phyloP scores from a whole-genome alignment of 2,113 vertebrate genomes.

The Notothenia rossii region DNA sequence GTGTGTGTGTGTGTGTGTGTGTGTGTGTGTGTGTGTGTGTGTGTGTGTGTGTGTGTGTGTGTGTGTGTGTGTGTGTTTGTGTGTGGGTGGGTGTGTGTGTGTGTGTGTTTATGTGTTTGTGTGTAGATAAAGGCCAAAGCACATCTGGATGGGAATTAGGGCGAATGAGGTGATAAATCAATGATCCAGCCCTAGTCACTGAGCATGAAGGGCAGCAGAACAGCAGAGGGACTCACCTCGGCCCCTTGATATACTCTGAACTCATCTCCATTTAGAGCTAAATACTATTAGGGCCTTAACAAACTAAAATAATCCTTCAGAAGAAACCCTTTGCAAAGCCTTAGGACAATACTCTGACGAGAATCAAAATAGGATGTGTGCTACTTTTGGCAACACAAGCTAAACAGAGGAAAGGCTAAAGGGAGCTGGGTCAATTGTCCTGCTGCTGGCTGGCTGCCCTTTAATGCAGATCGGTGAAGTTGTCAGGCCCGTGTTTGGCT shows the following conservation, averaged over 20 bases:
- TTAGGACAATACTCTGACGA: neutral
- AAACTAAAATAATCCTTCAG: constrained; percentile 5
- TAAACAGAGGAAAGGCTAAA: constrained; percentile 19
- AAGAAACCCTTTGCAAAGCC: neutral
- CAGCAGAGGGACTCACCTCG: constrained; percentile 38
- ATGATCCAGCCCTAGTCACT: constrained; percentile 66
- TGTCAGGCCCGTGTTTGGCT: constrained; percentile 62
- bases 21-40: neutral
- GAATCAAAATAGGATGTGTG: constrained; percentile 32
- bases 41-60: constrained; percentile 38
- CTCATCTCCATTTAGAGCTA: constrained; percentile 64
- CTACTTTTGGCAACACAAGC: neutral
- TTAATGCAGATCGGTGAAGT: constrained; percentile 63
- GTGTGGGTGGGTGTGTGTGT: neutral
- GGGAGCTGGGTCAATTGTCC: constrained; percentile 48
- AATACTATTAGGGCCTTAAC: constrained; percentile 7
- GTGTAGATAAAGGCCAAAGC: constrained; percentile 73
- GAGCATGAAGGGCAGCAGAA: constrained; percentile 84
- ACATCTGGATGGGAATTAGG: constrained; percentile 84
- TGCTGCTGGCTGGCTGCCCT: constrained; percentile 52
- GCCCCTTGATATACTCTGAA: constrained; percentile 38
- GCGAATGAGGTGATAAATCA: constrained; percentile 84
- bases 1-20: no score
- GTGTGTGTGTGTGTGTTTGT: constrained; percentile 24
- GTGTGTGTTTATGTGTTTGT: constrained; percentile 39